phyloP scores from a whole-genome alignment of 2,888 invertebrate species.

The Tetranychus truncatus region DNA sequence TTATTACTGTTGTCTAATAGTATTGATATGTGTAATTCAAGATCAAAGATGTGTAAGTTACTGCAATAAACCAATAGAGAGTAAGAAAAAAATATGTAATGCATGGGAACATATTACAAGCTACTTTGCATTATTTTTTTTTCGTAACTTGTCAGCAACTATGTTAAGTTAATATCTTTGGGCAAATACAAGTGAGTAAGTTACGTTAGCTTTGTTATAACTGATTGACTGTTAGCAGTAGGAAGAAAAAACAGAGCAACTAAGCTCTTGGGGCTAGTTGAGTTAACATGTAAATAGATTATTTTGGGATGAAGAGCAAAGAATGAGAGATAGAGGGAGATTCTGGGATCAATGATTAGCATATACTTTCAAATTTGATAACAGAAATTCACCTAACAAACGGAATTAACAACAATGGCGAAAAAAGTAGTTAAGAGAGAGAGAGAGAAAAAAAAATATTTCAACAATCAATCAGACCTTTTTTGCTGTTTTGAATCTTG shows the following conservation, averaged over 20 bases:
- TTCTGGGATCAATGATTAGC: background rate
- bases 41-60: too few relatives aligned
- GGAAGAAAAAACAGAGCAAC: background rate
- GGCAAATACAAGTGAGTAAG: background rate
- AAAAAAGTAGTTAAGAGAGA: background rate
- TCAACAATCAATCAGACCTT: background rate
- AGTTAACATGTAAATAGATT: slow-evolving; percentile 6
- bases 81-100: too few relatives aligned
- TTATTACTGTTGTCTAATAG: too few relatives aligned
- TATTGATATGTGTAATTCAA: too few relatives aligned
- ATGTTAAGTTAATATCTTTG: background rate
- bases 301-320: background rate
- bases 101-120: too few relatives aligned
- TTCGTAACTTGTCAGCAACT: background rate
- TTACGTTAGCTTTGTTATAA: background rate
- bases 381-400: background rate
- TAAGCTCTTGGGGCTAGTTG: slow-evolving; percentile 1
- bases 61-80: too few relatives aligned
- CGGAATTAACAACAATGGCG: background rate
- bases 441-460: background rate
- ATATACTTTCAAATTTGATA: background rate
- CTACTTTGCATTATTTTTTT: too few relatives aligned
- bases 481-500: background rate
- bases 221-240: background rate
- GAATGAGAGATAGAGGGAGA: background rate